Conservation (phyloP, 2,113 vertebrate species). For the Rutilus rutilus region DNA sequence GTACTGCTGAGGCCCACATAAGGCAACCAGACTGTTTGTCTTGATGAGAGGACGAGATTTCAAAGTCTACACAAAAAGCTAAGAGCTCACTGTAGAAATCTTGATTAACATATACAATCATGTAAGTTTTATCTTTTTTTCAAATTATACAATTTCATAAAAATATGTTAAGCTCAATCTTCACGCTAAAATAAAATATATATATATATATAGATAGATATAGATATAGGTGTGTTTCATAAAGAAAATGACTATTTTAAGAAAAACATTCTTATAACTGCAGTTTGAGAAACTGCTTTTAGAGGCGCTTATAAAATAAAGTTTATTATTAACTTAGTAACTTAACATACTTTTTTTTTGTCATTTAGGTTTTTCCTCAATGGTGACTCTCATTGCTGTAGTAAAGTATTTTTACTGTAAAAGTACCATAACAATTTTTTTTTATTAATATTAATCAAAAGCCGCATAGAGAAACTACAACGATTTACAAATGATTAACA, state of each 20-base stretch:
- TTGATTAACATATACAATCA: not conserved
- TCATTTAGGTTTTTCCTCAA: too few species aligned
- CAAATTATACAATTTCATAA: not conserved
- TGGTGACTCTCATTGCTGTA: not conserved
- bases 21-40: constrained; percentile 43
- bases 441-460: not conserved
- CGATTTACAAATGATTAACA: not conserved
- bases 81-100: not conserved
- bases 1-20: constrained; percentile 45
- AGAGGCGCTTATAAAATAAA: too few species aligned
- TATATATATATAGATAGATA: too few species aligned
- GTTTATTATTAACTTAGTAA: too few species aligned
- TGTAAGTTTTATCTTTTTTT: not conserved
- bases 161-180: not conserved
- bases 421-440: not conserved
- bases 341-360: too few species aligned
- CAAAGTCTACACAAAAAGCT: constrained; percentile 1
- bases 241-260: too few species aligned
- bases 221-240: too few species aligned
- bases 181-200: too few species aligned
- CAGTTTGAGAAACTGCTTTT: too few species aligned
- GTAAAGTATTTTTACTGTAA: not conserved
- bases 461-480: not conserved
- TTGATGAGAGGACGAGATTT: constrained; percentile 31
- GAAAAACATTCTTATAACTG: too few species aligned